Percentiles rank a stretch among this genome's conserved stretches.
Evolutionary conservation across 2,888 invertebrate genomes (phyloP).

Genomic region (Cristatella mucedo): DNA sequence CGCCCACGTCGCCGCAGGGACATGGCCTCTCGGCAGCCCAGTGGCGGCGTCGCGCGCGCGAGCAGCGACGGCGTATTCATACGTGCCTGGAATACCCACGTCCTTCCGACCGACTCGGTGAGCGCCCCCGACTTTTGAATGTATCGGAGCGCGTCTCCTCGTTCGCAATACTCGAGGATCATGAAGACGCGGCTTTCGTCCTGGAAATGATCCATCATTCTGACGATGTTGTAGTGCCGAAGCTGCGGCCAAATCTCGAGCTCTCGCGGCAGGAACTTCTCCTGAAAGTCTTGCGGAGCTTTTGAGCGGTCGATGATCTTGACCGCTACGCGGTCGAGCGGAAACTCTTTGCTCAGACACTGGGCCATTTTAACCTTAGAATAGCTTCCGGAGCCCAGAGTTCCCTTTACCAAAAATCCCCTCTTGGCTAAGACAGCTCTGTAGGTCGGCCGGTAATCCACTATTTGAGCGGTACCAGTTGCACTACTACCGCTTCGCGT

Average conservation of each 20-base stretch:
- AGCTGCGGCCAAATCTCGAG: slow-evolving; percentile 21
- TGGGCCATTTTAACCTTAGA: slow-evolving; percentile 21
- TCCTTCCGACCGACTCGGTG: slow-evolving; percentile 26
- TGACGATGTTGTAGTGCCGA: slow-evolving; percentile 18
- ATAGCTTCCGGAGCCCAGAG: slow-evolving; percentile 33
- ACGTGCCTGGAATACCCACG: slow-evolving; percentile 34
- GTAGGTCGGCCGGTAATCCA: too few relatives aligned
- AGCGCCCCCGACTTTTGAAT: slow-evolving; percentile 38
- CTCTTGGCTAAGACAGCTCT: slow-evolving; percentile 28
- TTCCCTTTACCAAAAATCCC: slow-evolving; percentile 26
- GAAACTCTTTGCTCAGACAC: not conserved
- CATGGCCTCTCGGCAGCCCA: too few relatives aligned
- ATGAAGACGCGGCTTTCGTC: slow-evolving; percentile 28
- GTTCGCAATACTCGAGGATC: slow-evolving; percentile 37
- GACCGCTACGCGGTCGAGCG: slow-evolving; percentile 15
- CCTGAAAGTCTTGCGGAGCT: slow-evolving; percentile 22
- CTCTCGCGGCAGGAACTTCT: slow-evolving; percentile 21
- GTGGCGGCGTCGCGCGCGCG: too few relatives aligned
- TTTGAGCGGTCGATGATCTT: slow-evolving; percentile 18
- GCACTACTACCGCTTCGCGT: too few relatives aligned
- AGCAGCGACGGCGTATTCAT: too few relatives aligned
- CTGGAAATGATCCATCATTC: slow-evolving; percentile 17
- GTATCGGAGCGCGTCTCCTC: slow-evolving; percentile 38
- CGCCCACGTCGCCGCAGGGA: too few relatives aligned
- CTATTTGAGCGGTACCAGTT: too few relatives aligned